A percentile compares a stretch with the other conserved stretches of the same genome.
Evolutionary conservation across 2,797 vertebrate genomes (phyloP).

Genomic region (Peromyscus attwateri): DNA sequence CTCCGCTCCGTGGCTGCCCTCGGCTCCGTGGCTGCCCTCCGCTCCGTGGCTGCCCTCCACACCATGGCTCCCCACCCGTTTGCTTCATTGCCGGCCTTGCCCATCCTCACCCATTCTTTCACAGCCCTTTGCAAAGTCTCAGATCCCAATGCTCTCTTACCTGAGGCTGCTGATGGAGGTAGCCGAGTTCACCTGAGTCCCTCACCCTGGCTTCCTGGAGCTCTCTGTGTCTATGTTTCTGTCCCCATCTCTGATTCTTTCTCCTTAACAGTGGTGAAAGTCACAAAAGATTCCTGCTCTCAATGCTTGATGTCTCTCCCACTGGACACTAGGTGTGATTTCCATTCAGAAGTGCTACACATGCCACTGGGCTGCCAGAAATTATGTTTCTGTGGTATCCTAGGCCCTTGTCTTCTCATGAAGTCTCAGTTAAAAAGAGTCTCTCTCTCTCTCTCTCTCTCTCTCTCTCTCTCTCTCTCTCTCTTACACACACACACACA

Average conservation of each 20-base stretch:
- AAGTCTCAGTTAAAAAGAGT: neutral
- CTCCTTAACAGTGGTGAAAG: neutral
- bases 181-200: neutral
- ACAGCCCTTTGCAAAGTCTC: neutral
- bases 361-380: neutral
- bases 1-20: no score
- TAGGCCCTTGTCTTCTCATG: neutral
- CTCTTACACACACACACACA: neutral
- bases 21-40: no score
- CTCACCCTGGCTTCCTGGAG: neutral
- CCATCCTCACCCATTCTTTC: neutral
- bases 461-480: neutral
- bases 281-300: neutral
- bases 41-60: no score
- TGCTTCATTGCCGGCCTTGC: neutral
- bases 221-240: neutral
- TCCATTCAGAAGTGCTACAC: neutral
- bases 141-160: neutral
- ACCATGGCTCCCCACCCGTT: neutral
- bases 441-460: neutral
- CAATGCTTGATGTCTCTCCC: neutral
- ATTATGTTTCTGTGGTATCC: neutral
- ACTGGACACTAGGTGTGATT: neutral
- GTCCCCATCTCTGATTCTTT: neutral
- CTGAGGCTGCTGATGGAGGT: neutral